These are phyloP conservation scores for Watsonalla cultraria DNA, from an alignment of 2,888 invertebrate genomes.

Conservation along the genomic window DNA sequence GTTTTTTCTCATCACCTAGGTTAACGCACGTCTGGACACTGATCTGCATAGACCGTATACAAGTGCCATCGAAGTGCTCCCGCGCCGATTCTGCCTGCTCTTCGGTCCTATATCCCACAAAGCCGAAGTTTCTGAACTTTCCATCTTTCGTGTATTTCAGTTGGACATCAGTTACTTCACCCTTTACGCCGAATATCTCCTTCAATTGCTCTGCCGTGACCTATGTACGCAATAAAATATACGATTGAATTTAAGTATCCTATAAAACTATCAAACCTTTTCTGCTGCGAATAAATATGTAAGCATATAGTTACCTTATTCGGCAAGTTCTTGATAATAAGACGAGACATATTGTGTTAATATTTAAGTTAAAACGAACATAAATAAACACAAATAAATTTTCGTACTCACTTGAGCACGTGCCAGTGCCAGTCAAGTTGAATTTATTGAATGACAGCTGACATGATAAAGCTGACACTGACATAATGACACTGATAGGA, in stretches of 20 bases:
- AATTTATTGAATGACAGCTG: no score
- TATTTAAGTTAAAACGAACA: no score
- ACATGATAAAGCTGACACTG: no score
- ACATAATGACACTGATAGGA: no score
- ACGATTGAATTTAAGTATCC: no score
- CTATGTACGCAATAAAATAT: slow-evolving; percentile 66
- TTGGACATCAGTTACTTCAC: slow-evolving; percentile 94
- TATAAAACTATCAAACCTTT: no score
- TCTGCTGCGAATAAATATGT: background rate
- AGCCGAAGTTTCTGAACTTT: slow-evolving; percentile 94
- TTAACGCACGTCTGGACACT: slow-evolving; percentile 85
- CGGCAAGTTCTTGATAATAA: slow-evolving; percentile 94
- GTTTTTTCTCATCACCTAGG: slow-evolving; percentile 85
- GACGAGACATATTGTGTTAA: slow-evolving; percentile 83
- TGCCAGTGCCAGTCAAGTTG: background rate
- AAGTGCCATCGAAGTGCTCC: slow-evolving; percentile 89
- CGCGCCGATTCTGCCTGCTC: slow-evolving; percentile 88
- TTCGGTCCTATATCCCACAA: slow-evolving; percentile 92
- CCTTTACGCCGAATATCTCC: slow-evolving; percentile 87
- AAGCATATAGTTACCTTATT: slow-evolving; percentile 82
- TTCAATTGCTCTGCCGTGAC: slow-evolving; percentile 87
- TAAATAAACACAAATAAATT: no score
- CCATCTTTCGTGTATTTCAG: slow-evolving; percentile 95
- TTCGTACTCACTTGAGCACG: background rate
- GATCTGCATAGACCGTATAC: slow-evolving; percentile 89